Base-by-base conservation (phyloP, 2,113 vertebrate genomes). In the Melanocharis versteri region DNA sequence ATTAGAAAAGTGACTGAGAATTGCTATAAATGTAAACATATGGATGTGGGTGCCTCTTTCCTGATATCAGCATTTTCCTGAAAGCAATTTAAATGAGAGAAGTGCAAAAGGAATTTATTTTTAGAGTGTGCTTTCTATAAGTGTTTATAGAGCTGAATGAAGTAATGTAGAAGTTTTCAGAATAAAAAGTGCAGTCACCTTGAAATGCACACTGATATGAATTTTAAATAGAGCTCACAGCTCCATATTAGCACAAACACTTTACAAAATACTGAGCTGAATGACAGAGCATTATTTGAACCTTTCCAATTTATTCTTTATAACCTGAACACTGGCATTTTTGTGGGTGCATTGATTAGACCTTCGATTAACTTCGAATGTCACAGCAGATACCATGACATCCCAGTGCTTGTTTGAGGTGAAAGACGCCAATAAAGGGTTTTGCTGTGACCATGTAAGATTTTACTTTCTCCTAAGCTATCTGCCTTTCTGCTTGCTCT, bases 21-120 rank as follows among this genome's bases (percentile, higher is more conserved):
- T 86, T 90, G 78, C 70, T 88, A 58, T 77, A 83, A 95, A 91
- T 95, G 71, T 96, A 96, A 95, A 94, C 95, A 96, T 94, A 95
- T 91, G 95, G 91, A 91, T 87, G 94, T 95, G 95, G 81, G 89
- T 89, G 93, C 81, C 78, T 95, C 81, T 94, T 72, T 94, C 87
- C 61, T 91, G 78, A 93, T 93, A 96, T 94, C 91, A 96, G 91
- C 89, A 50, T 91, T 96, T 97, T 93, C 48, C 62, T 95, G 83
- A 93, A 92, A 95, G 93, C 87, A 82, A 68, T 87, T 94, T 95
- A 89, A 96, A 93, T 69, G 73, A 93, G 33, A 88, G 53, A 87
- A 97, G 77, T 65, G 84, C 60, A 91, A 78, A 90, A 90, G 76
- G 56, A 77, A 83, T 90, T 88, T 94, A 95, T 95, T 94, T 97